phyloP scores from a whole-genome alignment of 2,888 invertebrate species.

The Synergus laeviventris region DNA sequence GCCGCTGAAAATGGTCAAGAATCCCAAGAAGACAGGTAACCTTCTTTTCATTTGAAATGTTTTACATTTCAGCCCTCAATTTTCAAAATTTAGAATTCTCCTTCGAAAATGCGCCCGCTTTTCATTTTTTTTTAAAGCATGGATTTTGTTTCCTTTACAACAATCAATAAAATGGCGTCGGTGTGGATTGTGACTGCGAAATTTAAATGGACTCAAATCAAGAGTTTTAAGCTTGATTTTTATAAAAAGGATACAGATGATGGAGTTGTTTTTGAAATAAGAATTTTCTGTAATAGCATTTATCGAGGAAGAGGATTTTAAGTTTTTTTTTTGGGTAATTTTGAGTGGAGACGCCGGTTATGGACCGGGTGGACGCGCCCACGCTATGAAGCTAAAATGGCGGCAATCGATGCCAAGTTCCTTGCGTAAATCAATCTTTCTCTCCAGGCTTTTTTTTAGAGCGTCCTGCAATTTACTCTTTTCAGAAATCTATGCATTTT shows the following conservation, averaged over 20 bases:
- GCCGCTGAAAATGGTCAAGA: slow-evolving; percentile 82
- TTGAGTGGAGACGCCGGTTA: slow-evolving; percentile 69
- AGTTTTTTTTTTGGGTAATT: background rate
- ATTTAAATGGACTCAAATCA: background rate
- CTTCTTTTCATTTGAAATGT: slow-evolving; percentile 48
- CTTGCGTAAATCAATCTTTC: slow-evolving; percentile 21
- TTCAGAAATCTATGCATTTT: background rate
- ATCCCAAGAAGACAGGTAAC: slow-evolving; percentile 75
- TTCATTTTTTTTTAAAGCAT: background rate
- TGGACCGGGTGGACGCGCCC: slow-evolving; percentile 68
- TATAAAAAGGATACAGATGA: background rate
- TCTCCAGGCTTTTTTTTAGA: slow-evolving; percentile 12
- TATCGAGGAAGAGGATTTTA: slow-evolving; percentile 5
- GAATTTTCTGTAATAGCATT: background rate
- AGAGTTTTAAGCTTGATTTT: background rate
- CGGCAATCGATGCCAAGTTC: slow-evolving; percentile 43
- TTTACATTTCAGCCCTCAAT: slow-evolving; percentile 4
- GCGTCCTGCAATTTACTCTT: slow-evolving; percentile 29
- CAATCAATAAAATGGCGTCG: slow-evolving; percentile 26
- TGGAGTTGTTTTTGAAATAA: background rate
- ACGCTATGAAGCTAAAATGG: slow-evolving; percentile 56
- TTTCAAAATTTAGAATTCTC: slow-evolving; percentile 10
- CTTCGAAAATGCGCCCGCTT: slow-evolving; percentile 28
- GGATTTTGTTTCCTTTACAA: background rate
- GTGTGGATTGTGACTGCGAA: slow-evolving; percentile 13